Evolutionary conservation across 35 echinoderm and acorn worm genomes (phyloP), one percentile per base, ranked within the genome.

Genomic region (Acanthaster planci): DNA sequence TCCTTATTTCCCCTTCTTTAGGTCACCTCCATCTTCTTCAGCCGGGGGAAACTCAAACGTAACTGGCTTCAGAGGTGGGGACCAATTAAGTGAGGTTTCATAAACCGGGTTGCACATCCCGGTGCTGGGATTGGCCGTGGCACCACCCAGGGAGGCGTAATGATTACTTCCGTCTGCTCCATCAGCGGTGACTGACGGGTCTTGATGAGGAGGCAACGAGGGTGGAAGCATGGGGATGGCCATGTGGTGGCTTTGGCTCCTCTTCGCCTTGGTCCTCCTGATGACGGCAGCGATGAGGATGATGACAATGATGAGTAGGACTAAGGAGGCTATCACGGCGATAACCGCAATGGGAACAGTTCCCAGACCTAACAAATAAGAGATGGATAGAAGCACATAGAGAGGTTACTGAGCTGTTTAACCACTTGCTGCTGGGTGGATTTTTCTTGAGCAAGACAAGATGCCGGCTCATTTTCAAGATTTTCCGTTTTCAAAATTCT

Each of bases 11-110:
- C 42, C 42, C 42, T 47, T 47, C 42, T 47, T 6, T 12, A 47
- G 42, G 12, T 47, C 42, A 47, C 42, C 42, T 4, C 42, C 42
- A 6, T 12, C 64, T 21, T 21, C 64, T 15, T 72, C 19, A 4
- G 64, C 21, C 34, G 64, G 23, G 26, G 64, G 64, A 29, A 72
- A 72, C 64, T 72, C 26, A 72, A 72, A 72, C 14, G 64, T 27
- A 0, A 72, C 29, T 0, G 64, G 64, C 30, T 72, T 72, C 34
- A 72, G 30, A 31, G 64, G 64, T 14, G 64, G 64, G 64, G 26
- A 31, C 64, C 64, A 72, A 9, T 30, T 72, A 0, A 72, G 29
- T 10, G 64, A 31, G 26, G 64, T 31, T 26, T 72, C 64, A 29
- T 72, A 72, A 26, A 72, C 64, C 3, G 64, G 64, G 30, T 72